These are phyloP conservation scores for Sebastiscus albofasciatus DNA, from an alignment of 2,797 vertebrate genomes.

Conservation along the genomic window DNA sequence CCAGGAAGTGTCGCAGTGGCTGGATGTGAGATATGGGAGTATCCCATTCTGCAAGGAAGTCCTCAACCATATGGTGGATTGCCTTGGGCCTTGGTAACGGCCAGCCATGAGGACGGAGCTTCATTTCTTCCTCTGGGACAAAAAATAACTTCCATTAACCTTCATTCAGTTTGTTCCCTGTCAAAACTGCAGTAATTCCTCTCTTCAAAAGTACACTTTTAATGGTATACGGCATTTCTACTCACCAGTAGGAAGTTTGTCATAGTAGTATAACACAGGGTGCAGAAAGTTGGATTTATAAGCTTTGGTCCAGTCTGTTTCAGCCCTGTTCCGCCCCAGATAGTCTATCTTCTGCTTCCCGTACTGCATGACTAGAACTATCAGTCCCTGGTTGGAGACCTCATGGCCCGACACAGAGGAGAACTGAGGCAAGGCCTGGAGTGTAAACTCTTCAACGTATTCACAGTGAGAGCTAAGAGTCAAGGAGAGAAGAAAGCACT, in stretches of 20 bases:
- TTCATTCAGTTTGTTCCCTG: neutral
- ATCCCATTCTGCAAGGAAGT: conserved; percentile 96
- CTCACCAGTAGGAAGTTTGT: conserved; percentile 90
- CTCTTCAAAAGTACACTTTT: neutral
- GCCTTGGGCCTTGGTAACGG: conserved; percentile 89
- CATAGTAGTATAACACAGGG: conserved; percentile 94
- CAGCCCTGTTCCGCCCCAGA: conserved; percentile 88
- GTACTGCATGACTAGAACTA: conserved; percentile 93
- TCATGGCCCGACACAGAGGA: conserved; percentile 81
- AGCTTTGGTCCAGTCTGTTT: conserved; percentile 90
- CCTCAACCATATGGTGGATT: conserved; percentile 95
- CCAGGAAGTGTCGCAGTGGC: conserved; percentile 92
- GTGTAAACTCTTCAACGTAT: conserved; percentile 93
- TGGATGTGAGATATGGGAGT: conserved; percentile 90
- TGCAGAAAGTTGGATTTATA: conserved; percentile 97
- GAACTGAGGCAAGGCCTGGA: conserved; percentile 88
- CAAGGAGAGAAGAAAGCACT: neutral
- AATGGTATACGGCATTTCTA: neutral
- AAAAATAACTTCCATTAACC: neutral
- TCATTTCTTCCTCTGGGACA: conserved; percentile 88
- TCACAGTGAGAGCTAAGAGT: conserved; percentile 82
- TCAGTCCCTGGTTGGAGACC: conserved; percentile 85
- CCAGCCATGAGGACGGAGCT: conserved; percentile 86
- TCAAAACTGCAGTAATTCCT: neutral
- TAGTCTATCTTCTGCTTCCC: conserved; percentile 94